phyloP scores from a whole-genome alignment of 35 echinoderm and acorn worm species.

The Chiridota heheva region DNA sequence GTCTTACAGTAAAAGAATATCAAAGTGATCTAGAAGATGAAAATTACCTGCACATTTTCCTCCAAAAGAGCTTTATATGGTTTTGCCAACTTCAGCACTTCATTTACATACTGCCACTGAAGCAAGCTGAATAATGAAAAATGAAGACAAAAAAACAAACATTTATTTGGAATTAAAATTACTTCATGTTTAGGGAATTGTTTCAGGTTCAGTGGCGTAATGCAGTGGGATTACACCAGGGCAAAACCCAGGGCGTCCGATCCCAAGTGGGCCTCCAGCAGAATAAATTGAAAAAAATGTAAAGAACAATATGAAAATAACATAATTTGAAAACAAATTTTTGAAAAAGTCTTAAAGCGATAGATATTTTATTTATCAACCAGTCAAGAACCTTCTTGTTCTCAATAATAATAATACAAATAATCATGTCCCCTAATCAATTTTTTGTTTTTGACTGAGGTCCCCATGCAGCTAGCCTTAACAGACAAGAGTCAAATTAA shows the following conservation, averaged over 20 bases:
- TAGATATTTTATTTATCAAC: neutral
- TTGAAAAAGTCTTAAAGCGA: neutral
- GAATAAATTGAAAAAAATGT: too few relatives aligned
- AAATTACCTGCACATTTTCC: neutral
- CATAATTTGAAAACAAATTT: neutral
- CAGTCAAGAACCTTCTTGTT: too few relatives aligned
- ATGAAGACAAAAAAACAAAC: neutral
- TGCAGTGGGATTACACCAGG: too few relatives aligned
- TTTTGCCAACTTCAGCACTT: conserved; percentile 39
- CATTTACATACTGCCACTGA: conserved; percentile 70
- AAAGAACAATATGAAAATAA: too few relatives aligned
- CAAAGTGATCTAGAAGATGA: too few relatives aligned
- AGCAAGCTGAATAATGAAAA: conserved; percentile 22
- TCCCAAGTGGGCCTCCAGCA: neutral
- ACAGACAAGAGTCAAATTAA: too few relatives aligned
- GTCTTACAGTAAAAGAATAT: too few relatives aligned
- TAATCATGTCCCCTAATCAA: too few relatives aligned
- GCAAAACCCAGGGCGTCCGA: neutral
- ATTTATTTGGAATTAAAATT: neutral
- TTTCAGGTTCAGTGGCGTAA: neutral
- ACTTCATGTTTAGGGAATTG: neutral
- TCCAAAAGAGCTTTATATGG: conserved; percentile 53
- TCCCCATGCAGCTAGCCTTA: too few relatives aligned
- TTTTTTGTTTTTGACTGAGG: too few relatives aligned
- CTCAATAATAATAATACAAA: too few relatives aligned